Evolutionary conservation across 2,797 vertebrate species (phyloP), one percentile per base, ranked within the genome.

Genomic region (Fistularia commersonii): DNA sequence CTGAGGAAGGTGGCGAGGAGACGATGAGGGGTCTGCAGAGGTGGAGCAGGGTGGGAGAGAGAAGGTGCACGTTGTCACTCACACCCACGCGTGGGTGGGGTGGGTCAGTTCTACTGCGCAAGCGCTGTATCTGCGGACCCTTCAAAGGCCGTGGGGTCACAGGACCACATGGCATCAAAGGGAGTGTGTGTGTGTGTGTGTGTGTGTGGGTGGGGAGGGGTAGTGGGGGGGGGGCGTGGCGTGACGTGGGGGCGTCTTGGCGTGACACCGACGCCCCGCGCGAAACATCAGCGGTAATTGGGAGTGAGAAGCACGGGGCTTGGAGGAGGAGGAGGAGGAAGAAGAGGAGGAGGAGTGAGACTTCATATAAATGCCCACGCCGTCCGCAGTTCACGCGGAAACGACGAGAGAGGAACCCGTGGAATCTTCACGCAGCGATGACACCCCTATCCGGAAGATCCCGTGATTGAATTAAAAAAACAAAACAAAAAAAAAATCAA

Each of bases 201-300:
- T 23, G 23, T 23, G 23, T 23, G 23, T 23, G 23, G 4, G 23
- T 23, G 2, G 2, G 23, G n/a, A n/a, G 66, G 71, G 51, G 32
- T 9, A 11, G 51, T 40, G 50, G 71, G 11, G 59, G 43, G 50
- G 74, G 69, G 77, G 77, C 76, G 80, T 82, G 64, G 31, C 70
- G 33, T 43, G 42, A 63, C 23, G 36, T 41, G 38, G 59, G 41
- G 56, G 48, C 14, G 61, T 47, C 68, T 45, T 46, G 49, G 68
- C 46, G 69, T 74, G 77, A 78, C 79, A 84, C 59, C 40, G 54
- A 83, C 87, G 85, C 86, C 89, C 86, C 54, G 69, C 74, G 55
- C 69, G 55, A 49, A 78, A 68, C 72, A 53, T 57, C 86, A 64
- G 84, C 65, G 73, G 58, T 72, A 73, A 74, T 64, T 74, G 74